Base-by-base conservation (phyloP, 2,888 invertebrate species). In the Eupithecia insigniata region DNA sequence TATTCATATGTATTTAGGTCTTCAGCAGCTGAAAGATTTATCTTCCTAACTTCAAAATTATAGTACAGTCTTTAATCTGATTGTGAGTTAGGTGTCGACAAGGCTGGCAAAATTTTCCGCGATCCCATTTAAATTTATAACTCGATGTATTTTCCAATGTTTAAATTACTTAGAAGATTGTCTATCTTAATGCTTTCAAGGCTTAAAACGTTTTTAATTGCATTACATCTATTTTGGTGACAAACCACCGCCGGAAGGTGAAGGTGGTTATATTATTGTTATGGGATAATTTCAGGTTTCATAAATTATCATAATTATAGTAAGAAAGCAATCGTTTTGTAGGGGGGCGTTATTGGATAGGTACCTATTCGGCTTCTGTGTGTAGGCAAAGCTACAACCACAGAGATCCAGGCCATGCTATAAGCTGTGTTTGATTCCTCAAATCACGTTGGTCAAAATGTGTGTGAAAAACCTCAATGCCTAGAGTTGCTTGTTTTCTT, bases 111-210 rank as follows among this genome's bases (percentile, higher is more conserved):
- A 69, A 64, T 73, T 28, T 55, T 66, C 62, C 65, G 64, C 46
- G 70, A 64, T 60, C 69, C 68, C 66, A 80, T 80, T 78, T 77
- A 76, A 76, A 80, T 80, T 58, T 79, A 76, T 75, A 78, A 77
- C 76, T 78, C 60, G 51, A 77, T 71, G 66, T 74, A 77, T 75
- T 77, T 75, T 79, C 71, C 78, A 77, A 80, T 80, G 80, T 80
- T 77, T 80, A 78, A 80, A 80, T 80, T 78, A 78, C 75, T 71
- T 32, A 60, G 71, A 62, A 77, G 75, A 79, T 77, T 77, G 78
- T 74, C 79, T 70, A 72, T 76, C 77, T 73, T 72, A 76, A 60
- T 71, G 74, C 69, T 72, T 60, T 75, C 36, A 12, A 64, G 67
- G 70, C 73, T 75, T 75, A 76, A 75, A 75, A 71, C 69, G 70